These are phyloP conservation scores for Acanthopagrus latus DNA, from an alignment of 2,797 vertebrate species.

Conservation along the genomic window DNA sequence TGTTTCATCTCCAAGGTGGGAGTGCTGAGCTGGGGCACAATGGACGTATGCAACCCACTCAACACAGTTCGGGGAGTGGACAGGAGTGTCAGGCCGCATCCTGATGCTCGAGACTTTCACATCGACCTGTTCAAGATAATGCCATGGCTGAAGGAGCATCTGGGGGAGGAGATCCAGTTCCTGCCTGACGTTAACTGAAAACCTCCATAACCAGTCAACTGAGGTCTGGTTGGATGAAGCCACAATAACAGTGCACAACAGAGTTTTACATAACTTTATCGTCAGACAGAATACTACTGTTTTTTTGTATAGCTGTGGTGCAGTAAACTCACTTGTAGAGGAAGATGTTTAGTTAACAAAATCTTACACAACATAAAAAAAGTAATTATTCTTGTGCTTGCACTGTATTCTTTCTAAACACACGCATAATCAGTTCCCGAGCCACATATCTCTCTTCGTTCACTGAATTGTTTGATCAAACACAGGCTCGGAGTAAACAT, in stretches of 20 bases:
- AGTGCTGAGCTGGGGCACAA: constrained; percentile 84
- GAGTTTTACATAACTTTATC: constrained; percentile 41
- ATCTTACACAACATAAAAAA: background rate
- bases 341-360: background rate
- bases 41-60: constrained; percentile 13
- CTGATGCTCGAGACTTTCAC: constrained; percentile 83
- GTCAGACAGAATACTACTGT: background rate
- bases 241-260: background rate
- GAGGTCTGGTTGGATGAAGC: background rate
- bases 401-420: background rate
- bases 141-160: constrained; percentile 79
- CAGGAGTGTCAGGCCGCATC: constrained; percentile 9
- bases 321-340: background rate
- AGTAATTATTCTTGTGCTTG: background rate
- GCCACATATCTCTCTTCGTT: background rate
- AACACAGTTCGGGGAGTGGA: rapidly evolving
- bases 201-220: background rate
- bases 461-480: background rate
- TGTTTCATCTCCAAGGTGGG: constrained; percentile 76
- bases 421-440: background rate
- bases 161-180: constrained; percentile 76
- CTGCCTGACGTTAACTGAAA: constrained; percentile 58
- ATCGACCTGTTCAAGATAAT: constrained; percentile 82
- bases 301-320: background rate
- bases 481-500: background rate